Conservation (phyloP, 2,888 invertebrate species). For the Drosophila prostipennis region DNA sequence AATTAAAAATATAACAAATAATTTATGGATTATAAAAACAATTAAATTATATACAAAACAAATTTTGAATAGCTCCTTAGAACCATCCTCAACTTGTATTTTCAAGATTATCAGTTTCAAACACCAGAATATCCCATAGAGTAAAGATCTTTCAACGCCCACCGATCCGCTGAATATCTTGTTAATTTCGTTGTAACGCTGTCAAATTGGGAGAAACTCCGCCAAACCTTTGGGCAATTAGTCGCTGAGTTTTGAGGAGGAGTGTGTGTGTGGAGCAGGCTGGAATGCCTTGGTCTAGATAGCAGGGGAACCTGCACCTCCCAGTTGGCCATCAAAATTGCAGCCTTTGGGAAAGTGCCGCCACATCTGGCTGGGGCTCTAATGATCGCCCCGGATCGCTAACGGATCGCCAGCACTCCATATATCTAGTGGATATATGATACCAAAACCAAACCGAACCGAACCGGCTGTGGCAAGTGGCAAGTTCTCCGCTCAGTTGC, state of each 20-base stretch:
- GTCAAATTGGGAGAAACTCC: constrained; percentile 17
- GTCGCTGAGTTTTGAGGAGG: constrained; percentile 15
- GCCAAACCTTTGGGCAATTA: constrained; percentile 15
- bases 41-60: too few relatives aligned
- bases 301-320: constrained; percentile 28
- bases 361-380: constrained; percentile 34
- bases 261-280: constrained; percentile 16
- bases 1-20: too few relatives aligned
- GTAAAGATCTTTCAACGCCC: constrained; percentile 5
- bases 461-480: constrained; percentile 53
- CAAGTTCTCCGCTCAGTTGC: constrained; percentile 30
- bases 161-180: not conserved
- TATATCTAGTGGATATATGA: constrained; percentile 8
- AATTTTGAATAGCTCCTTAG: too few relatives aligned
- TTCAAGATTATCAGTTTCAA: not conserved
- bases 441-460: constrained; percentile 35
- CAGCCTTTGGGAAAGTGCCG: constrained; percentile 61
- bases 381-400: constrained; percentile 29
- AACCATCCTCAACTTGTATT: too few relatives aligned
- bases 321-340: constrained; percentile 47
- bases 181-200: constrained; percentile 7
- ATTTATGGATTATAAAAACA: too few relatives aligned
- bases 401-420: constrained; percentile 26
- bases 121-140: not conserved
- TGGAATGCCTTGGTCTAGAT: constrained; percentile 43